Evolutionary conservation across 2,113 vertebrate species (phyloP).

Genomic region (Callopanchax toddi): DNA sequence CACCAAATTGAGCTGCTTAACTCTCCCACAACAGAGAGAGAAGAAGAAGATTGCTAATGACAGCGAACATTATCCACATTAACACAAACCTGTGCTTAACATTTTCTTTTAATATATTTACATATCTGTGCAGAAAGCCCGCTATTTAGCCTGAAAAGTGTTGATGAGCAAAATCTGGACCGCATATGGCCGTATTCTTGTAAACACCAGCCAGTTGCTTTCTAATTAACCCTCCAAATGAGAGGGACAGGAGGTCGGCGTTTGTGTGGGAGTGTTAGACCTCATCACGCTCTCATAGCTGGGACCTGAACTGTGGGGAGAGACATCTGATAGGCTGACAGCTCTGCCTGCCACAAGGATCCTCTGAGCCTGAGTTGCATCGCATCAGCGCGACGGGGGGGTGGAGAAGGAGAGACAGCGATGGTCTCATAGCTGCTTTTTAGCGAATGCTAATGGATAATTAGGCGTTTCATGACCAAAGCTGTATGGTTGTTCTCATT

Average conservation of each 20-base stretch:
- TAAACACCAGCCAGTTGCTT: constrained; percentile 74
- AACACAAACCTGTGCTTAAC: neutral
- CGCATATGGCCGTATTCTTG: constrained; percentile 76
- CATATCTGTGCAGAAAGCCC: constrained; percentile 11
- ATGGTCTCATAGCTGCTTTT: constrained; percentile 57
- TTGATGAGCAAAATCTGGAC: constrained; percentile 61
- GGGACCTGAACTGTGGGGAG: constrained; percentile 36
- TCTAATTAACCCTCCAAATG: constrained; percentile 81
- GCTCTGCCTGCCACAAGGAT: constrained; percentile 11
- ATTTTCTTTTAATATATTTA: neutral
- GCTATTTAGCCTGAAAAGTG: constrained; percentile 25
- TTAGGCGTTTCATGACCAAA: constrained; percentile 66
- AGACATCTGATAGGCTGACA: constrained; percentile 55
- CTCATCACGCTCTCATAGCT: constrained; percentile 38
- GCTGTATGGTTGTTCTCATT: constrained; percentile 59
- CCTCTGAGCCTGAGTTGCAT: constrained; percentile 32
- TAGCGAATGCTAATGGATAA: constrained; percentile 67
- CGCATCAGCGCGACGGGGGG: constrained; percentile 39
- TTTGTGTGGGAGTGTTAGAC: constrained; percentile 64
- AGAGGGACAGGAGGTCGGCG: constrained; percentile 69
- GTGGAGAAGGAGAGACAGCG: constrained; percentile 38
- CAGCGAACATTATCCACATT: constrained; percentile 37
- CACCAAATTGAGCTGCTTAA: constrained; percentile 59
- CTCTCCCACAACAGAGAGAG: constrained; percentile 53
- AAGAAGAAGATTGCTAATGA: constrained; percentile 52